Base-by-base conservation (phyloP, 2,797 vertebrate genomes). In the Chaunax sp. region DNA sequence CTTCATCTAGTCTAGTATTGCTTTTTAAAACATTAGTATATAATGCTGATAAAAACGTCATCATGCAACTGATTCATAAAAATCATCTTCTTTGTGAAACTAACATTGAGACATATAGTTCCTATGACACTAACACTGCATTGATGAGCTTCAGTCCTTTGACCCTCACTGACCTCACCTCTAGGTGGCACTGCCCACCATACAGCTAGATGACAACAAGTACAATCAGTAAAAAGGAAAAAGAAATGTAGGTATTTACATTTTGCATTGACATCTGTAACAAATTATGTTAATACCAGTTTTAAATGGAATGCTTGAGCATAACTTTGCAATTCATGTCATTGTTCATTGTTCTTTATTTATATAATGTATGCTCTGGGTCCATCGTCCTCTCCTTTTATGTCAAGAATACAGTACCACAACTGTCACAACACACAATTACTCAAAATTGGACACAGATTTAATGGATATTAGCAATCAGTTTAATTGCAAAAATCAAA, bases 171-270 rank as follows among this genome's bases (percentile, higher is more conserved):
- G 77, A 90, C 85, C 85, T 64, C 64, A 74, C 90, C 87, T 87
- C 85, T 90, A 90, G 90, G 52, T 82, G 89, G 87, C 89, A 84
- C 83, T 87, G 74, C 74, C 81, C 76, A 72, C 85, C 80, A 68
- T 55, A 25, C 9, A 76, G 67, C 77, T 52, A 19, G 25, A 65
- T 46, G 22, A 25, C 41, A 63, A 25, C 18, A 51, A 38, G 13
- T 7, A 30, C 6, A 19, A 15, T 40, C 33, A 50, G 37, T 33
- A 18, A 40, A 40, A 52, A 40, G 54, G 8, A 13, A 2, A 0
- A 15, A 26, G 10, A 33, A 9, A 4, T 51, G 8, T 23, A 6
- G 20, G 11, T 2, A 44, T 44, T 35, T n/a, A 19, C 19, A 38
- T 16, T 33, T 63, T 44, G 33, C 33, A 35, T 11, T 4, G 9